phyloP scores from a whole-genome alignment of 2,113 vertebrate species.

The Hippolais icterina region DNA sequence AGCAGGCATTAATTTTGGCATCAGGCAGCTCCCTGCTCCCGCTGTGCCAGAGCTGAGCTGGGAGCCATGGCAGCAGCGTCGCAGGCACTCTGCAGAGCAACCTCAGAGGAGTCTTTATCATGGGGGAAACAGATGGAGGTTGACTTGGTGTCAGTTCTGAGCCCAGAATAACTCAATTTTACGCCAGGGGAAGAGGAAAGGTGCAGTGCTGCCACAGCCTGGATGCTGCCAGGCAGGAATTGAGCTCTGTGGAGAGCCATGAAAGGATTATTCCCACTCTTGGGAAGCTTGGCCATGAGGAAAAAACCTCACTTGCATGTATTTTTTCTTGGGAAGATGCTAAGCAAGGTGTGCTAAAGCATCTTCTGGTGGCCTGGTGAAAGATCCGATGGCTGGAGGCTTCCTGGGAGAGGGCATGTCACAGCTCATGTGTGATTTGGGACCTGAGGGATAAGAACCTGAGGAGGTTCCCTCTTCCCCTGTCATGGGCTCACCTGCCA shows the following conservation, averaged over 20 bases:
- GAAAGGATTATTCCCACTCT: neutral
- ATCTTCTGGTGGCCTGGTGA: neutral
- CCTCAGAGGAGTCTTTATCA: neutral
- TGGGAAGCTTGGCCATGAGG: neutral
- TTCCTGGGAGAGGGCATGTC: neutral
- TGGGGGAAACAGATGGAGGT: constrained; percentile 18
- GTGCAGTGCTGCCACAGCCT: neutral
- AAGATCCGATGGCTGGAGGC: neutral
- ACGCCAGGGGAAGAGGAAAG: neutral
- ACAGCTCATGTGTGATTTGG: neutral
- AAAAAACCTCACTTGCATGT: neutral
- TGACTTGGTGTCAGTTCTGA: neutral
- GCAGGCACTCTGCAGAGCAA: neutral
- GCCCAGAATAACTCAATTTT: constrained; percentile 4
- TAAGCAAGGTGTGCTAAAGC: neutral
- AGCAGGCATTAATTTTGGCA: neutral
- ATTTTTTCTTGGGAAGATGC: neutral
- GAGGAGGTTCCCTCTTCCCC: neutral
- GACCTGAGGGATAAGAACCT: neutral
- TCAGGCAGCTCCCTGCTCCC: rapidly evolving
- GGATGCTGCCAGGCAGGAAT: neutral
- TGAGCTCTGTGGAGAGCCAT: neutral
- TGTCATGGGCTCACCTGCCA: rapidly evolving
- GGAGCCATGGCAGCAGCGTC: neutral
- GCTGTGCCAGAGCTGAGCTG: neutral